Conservation (phyloP, 2,888 invertebrate species). For the Sycophila texana region DNA sequence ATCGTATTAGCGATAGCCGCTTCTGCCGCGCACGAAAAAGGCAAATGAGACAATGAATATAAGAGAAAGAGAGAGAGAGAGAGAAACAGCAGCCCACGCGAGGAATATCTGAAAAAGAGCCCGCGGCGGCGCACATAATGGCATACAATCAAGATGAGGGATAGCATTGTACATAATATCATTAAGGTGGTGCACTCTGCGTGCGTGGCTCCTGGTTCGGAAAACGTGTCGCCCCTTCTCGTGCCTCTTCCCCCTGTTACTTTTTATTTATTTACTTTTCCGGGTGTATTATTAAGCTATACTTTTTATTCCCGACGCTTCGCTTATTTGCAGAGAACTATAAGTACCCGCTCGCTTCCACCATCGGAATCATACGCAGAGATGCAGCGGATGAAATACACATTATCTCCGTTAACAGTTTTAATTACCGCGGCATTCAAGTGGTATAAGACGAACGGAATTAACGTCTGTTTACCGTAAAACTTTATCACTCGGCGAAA, state of each 20-base stretch:
- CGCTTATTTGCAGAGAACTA: too few relatives aligned
- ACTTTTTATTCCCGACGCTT: too few relatives aligned
- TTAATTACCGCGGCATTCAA: too few relatives aligned
- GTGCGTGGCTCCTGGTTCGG: not conserved
- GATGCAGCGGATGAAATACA: too few relatives aligned
- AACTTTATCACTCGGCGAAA: too few relatives aligned
- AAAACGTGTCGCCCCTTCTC: conserved; percentile 28
- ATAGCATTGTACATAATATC: conserved; percentile 64
- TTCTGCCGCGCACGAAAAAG: conserved; percentile 16
- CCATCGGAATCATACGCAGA: too few relatives aligned
- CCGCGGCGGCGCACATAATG: conserved; percentile 42
- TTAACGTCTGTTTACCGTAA: too few relatives aligned
- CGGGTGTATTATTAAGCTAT: too few relatives aligned
- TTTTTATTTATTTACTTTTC: not conserved
- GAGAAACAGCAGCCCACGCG: conserved; percentile 11
- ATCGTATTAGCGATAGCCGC: conserved; percentile 42
- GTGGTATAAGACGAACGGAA: too few relatives aligned
- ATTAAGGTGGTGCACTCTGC: conserved; percentile 21
- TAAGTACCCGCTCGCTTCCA: too few relatives aligned
- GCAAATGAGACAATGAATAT: conserved; percentile 33
- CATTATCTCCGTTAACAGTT: too few relatives aligned
- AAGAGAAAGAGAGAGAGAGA: not conserved
- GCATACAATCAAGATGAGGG: conserved; percentile 64
- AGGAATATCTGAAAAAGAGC: conserved; percentile 36
- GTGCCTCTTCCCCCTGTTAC: not conserved